A percentile compares a stretch with the other conserved stretches of the same genome.
phyloP scores from a whole-genome alignment of 2,113 vertebrate genomes.

The Setophaga coronata region DNA sequence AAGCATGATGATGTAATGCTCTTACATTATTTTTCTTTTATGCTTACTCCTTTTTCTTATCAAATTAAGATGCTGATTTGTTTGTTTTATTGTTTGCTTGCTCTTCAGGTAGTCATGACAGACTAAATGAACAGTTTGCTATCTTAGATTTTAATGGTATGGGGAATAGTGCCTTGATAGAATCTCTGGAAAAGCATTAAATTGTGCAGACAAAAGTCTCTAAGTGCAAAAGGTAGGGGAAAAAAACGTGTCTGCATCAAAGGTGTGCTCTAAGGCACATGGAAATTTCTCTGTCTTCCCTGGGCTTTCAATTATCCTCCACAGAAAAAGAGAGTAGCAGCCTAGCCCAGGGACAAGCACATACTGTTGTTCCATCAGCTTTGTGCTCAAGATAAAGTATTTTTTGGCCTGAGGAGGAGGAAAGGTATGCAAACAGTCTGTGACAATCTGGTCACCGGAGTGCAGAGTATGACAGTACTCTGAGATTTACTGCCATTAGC shows the following conservation, averaged over 20 bases:
- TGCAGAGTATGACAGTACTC: neutral
- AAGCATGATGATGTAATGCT: neutral
- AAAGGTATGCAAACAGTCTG: slow-evolving; percentile 19
- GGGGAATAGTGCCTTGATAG: neutral
- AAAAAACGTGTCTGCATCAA: neutral
- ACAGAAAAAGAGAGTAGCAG: neutral
- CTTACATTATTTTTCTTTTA: neutral
- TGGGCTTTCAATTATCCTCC: neutral
- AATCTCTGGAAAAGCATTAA: neutral
- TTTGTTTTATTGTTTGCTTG: neutral
- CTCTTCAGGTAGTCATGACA: neutral
- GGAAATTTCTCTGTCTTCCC: neutral
- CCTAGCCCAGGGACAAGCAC: neutral
- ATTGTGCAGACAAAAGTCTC: neutral
- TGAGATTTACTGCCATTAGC: neutral
- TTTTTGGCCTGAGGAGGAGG: neutral
- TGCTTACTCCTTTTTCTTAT: neutral
- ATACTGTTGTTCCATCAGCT: neutral
- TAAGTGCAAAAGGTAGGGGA: neutral
- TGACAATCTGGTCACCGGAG: slow-evolving; percentile 43
- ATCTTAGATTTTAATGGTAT: neutral
- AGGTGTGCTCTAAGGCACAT: neutral
- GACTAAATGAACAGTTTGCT: neutral
- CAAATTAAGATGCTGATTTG: neutral
- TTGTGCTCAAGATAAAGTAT: neutral